phyloP scores from a whole-genome alignment of 1,140 invertebrate species.

The Elymnias hypermnestra region DNA sequence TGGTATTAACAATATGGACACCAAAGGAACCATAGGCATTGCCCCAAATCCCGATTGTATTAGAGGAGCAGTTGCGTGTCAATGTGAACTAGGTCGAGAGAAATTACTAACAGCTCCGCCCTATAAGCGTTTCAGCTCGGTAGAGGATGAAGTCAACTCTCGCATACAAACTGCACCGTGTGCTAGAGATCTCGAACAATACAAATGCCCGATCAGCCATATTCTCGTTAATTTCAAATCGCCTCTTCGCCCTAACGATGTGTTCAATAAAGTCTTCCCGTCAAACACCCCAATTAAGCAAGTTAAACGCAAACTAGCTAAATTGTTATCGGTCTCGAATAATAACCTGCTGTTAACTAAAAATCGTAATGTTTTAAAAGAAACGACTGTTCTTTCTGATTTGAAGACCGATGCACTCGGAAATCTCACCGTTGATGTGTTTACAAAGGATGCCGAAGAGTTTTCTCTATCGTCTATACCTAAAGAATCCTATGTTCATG shows the following conservation, averaged over 20 bases:
- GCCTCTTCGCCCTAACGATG: conserved; percentile 50
- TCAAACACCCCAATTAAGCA: conserved; percentile 56
- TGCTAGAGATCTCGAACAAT: conserved; percentile 44
- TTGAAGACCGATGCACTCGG: conserved; percentile 49
- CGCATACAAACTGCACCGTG: conserved; percentile 53
- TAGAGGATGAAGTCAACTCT: conserved; percentile 36
- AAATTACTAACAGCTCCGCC: conserved; percentile 63
- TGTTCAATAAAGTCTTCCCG: conserved; percentile 64
- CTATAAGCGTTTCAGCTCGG: conserved; percentile 31
- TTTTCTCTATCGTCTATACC: conserved; percentile 56
- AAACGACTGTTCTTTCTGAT: conserved; percentile 52
- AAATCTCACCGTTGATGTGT: conserved; percentile 55
- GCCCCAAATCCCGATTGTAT: conserved; percentile 36
- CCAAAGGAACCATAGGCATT: conserved; percentile 34
- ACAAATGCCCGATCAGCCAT: conserved; percentile 58
- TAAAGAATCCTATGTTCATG: conserved; percentile 55
- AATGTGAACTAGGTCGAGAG: conserved; percentile 62
- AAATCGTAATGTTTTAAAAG: conserved; percentile 61
- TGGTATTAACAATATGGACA: conserved; percentile 26
- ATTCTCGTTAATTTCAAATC: conserved; percentile 57
- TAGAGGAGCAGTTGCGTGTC: conserved; percentile 44
- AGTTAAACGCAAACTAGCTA: conserved; percentile 65
- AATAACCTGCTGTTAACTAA: conserved; percentile 56
- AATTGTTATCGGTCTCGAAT: conserved; percentile 54
- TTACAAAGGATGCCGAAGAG: conserved; percentile 52